Evolutionary conservation across 1,140 invertebrate species (phyloP), one percentile per base, ranked within the genome.

Genomic region (Sycophaga agraensis): DNA sequence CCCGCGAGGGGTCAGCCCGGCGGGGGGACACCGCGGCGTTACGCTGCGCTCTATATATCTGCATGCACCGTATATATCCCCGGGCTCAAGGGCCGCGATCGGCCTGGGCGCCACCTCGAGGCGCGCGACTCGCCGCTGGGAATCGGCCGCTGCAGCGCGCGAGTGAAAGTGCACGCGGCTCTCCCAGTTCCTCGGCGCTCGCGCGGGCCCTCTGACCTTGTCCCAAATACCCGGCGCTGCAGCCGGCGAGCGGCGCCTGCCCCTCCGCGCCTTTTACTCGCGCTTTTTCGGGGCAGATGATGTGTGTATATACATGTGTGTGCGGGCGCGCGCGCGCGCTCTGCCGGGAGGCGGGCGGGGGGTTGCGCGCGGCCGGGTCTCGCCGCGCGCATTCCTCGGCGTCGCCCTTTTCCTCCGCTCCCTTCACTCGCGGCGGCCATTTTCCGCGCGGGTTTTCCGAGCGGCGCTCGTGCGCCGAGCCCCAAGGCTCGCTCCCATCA

Each of bases 121-220:
- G n/a, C 39, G 8, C 4, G 8, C 11, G n/a, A n/a, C 14, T 4
- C 14, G 39, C n/a, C 22, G 46, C 22, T 24, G 22, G 28, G 3
- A 37, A 51, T 43, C 26, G 53, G n/a, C 11, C 46, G 34, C 28
- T 22, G 39, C 28, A 26, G 11, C 54, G 39, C 17, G 58, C 57
- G 22, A 61, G 66, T 65, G 50, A 56, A 65, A 60, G 55, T 65
- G 62, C 57, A 62, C 49, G 37, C 26, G 31, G 51, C 28, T 65
- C 62, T 71, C 65, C 68, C 70, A 65, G 72, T 71, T 72, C 75
- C 74, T 77, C 68, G 71, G 70, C 69, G 67, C 65, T 67, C 59
- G 72, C 59, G 68, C 4, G 28, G 28, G 72, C 73, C 73, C 74
- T 77, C 76, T 80, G 78, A 80, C 78, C 78, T 80, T 80, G 78